phyloP scores from a whole-genome alignment of 2,113 vertebrate species.

The Balaeniceps rex region DNA sequence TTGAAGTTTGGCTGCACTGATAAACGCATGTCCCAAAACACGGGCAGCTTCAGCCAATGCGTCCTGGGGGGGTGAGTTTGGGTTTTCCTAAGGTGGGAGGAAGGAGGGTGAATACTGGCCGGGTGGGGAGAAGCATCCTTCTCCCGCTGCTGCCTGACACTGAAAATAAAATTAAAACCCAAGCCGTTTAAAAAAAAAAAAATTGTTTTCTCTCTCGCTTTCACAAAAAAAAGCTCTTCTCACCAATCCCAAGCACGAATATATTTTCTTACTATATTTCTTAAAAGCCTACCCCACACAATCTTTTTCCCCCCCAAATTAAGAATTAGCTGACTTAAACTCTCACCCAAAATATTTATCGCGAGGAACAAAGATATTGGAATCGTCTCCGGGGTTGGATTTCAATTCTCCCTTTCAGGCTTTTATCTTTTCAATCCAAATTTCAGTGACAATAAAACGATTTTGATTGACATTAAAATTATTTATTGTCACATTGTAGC shows the following conservation, averaged over 20 bases:
- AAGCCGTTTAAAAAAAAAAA: not conserved
- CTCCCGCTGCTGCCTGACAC: not conserved
- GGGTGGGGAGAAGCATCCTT: not conserved
- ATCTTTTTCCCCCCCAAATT: not conserved
- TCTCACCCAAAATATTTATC: slow-evolving; percentile 63
- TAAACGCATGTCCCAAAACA: not conserved
- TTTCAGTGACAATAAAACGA: slow-evolving; percentile 59
- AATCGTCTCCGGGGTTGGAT: slow-evolving; percentile 1
- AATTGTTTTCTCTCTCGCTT: not conserved
- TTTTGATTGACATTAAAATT: slow-evolving; percentile 69
- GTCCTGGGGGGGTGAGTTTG: not conserved
- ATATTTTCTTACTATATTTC: not conserved
- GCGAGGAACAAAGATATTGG: slow-evolving; percentile 20
- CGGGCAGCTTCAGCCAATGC: fast-evolving
- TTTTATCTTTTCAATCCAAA: slow-evolving; percentile 61
- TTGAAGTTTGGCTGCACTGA: not conserved
- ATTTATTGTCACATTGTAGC: slow-evolving; percentile 64
- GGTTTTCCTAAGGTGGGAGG: not conserved
- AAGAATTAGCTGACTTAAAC: slow-evolving; percentile 48
- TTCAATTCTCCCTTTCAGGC: slow-evolving; percentile 46
- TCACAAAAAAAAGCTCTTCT: not conserved
- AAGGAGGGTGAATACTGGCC: not conserved
- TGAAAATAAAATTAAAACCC: not conserved
- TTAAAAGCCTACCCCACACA: not conserved
- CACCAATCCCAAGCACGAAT: not conserved